A percentile compares a stretch with the other conserved stretches of the same genome.
Conservation (phyloP, 2,113 vertebrate genomes). For the Mandrillus leucophaeus region DNA sequence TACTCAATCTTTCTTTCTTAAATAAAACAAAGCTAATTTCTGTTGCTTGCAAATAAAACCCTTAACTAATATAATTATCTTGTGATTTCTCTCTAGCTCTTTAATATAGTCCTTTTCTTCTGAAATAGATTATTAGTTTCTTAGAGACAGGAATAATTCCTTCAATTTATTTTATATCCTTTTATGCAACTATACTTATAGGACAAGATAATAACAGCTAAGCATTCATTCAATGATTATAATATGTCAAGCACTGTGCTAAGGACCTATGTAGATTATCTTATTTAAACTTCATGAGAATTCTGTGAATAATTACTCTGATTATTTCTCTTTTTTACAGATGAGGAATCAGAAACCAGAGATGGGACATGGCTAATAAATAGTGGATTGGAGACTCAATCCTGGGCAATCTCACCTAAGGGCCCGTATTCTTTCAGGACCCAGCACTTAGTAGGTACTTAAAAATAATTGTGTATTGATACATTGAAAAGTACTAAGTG, state of each 20-base stretch:
- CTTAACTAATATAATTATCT: slow-evolving; percentile 60
- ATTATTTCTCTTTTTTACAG: slow-evolving; percentile 2
- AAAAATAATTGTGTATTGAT: neutral
- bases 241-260: neutral
- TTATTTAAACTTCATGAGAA: slow-evolving; percentile 53
- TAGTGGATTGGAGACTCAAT: neutral
- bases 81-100: slow-evolving; percentile 55
- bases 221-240: neutral
- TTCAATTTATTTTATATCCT: slow-evolving; percentile 41
- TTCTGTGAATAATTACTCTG: slow-evolving; percentile 40
- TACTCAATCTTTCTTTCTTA: slow-evolving; percentile 15
- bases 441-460: neutral
- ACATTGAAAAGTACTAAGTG: neutral
- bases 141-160: slow-evolving; percentile 39
- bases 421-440: neutral
- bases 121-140: slow-evolving; percentile 58
- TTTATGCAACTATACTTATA: slow-evolving; percentile 44
- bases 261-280: neutral
- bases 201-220: slow-evolving; percentile 45
- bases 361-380: neutral
- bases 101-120: slow-evolving; percentile 52
- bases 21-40: slow-evolving; percentile 57
- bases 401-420: neutral
- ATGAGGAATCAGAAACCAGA: neutral
- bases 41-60: slow-evolving; percentile 36